Base-by-base conservation (phyloP, 2,797 vertebrate species). In the Streptopelia turtur region DNA sequence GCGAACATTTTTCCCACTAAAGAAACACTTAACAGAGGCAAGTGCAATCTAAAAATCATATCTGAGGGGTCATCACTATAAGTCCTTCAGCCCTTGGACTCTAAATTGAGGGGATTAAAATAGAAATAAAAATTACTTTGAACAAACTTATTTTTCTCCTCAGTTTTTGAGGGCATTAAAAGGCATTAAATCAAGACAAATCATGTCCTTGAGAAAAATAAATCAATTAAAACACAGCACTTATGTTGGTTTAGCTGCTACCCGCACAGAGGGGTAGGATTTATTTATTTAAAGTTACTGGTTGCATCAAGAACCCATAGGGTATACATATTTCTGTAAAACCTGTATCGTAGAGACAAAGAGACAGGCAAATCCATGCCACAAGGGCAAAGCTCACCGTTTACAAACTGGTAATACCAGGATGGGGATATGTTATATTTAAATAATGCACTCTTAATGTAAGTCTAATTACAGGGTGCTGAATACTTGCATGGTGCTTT, bases 71-170 rank as follows among this genome's bases (percentile, higher is more conserved):
- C 98, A 99, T 98, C 97, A 97, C 97, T 99, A 98, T 98, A 98
- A 99, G 99, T 99, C 99, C 99, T 98, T 99, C 98, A 98, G 98
- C 99, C 99, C 99, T 99, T 98, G 98, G 99, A 99, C 99, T 99
- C 99, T 99, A 99, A 99, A 99, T 98, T 98, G 99, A 99, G 98
- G 99, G 99, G 98, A 98, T 98, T 98, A 98, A 98, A 98, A 98
- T 97, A 98, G 97, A 98, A 98, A 96, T 95, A 96, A 98, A 97
- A 98, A 97, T 98, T 97, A 97, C 97, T 97, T 97, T 97, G 97
- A 98, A 96, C 96, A 96, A 97, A 98, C 97, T 97, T 98, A 97
- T 97, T 98, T 85, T 98, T 98, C 98, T 95, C 98, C 98, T 98
- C 98, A 93, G 97, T 98, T 98, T 97, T 98, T 98, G 98, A 98